A percentile compares a stretch with the other conserved stretches of the same genome.
Conservation (phyloP, 2,113 vertebrate genomes). For the Myrmecophaga tridactyla region DNA sequence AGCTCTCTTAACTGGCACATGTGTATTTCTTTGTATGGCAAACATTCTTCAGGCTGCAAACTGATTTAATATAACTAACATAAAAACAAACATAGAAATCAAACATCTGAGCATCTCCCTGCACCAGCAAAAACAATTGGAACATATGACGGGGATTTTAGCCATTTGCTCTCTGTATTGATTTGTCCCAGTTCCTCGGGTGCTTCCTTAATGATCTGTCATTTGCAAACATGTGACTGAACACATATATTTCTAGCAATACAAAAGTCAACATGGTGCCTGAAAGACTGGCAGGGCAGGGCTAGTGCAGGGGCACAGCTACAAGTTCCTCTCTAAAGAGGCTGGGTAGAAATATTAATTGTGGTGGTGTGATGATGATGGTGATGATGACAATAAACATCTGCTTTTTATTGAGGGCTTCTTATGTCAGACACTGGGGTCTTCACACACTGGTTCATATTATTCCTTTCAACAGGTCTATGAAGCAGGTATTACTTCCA, state of each 20-base stretch:
- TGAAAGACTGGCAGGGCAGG: neutral
- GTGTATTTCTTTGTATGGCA: constrained; percentile 58
- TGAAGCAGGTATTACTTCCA: neutral
- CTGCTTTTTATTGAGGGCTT: neutral
- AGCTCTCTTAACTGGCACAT: constrained; percentile 41
- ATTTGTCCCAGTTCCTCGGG: constrained; percentile 42
- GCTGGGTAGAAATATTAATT: neutral
- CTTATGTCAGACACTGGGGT: neutral
- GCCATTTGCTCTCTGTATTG: constrained; percentile 21
- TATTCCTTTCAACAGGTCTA: neutral
- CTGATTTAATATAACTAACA: constrained; percentile 65
- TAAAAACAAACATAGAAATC: constrained; percentile 60
- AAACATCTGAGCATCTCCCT: constrained; percentile 38
- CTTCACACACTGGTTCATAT: neutral
- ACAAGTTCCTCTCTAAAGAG: neutral
- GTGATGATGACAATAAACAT: rapidly evolving
- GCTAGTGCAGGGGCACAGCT: rapidly evolving
- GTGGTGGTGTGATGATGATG: neutral
- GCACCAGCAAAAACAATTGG: constrained; percentile 23
- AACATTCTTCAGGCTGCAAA: constrained; percentile 49
- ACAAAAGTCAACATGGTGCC: neutral
- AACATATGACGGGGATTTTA: constrained; percentile 40
- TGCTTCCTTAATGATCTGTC: constrained; percentile 44
- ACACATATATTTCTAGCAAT: neutral
- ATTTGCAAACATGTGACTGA: neutral